Conservation (phyloP, 2,113 vertebrate species). For the Etheostoma cragini region DNA sequence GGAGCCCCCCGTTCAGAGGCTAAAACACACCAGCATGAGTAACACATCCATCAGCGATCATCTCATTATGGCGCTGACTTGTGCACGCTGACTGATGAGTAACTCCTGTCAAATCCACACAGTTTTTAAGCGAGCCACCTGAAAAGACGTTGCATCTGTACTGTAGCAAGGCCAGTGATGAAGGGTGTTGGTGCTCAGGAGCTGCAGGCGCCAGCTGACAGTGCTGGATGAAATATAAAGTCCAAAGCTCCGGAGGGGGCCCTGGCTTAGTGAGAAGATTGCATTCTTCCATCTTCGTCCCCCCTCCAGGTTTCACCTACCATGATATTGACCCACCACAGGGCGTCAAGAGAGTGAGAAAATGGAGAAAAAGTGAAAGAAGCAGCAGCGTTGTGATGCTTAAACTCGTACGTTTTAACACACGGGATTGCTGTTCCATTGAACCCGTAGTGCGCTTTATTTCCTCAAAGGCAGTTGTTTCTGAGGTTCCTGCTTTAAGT, state of each 20-base stretch:
- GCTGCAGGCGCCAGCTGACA: constrained; percentile 48
- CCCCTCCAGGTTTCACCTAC: constrained; percentile 38
- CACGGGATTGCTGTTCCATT: constrained; percentile 4
- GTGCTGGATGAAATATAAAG: constrained; percentile 56
- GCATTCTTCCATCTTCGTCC: constrained; percentile 67
- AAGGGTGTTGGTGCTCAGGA: constrained; percentile 32
- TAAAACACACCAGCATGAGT: background rate
- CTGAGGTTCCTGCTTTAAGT: background rate
- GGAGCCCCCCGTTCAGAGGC: background rate
- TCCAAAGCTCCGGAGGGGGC: constrained; percentile 63
- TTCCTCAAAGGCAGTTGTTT: constrained; percentile 16
- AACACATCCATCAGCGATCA: constrained; percentile 7
- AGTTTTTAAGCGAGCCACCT: constrained; percentile 17
- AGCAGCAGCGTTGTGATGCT: constrained; percentile 31
- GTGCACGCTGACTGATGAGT: constrained; percentile 19
- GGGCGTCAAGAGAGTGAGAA: constrained; percentile 43
- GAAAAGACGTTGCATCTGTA: constrained; percentile 7
- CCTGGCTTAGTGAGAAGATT: constrained; percentile 61
- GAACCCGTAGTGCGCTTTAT: constrained; percentile 12
- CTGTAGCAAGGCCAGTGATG: constrained; percentile 17
- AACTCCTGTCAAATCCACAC: constrained; percentile 19
- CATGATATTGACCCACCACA: constrained; percentile 58
- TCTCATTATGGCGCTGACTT: constrained; percentile 24
- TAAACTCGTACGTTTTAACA: constrained; percentile 18
- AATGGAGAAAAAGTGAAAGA: constrained; percentile 32